These are phyloP conservation scores for Hyposoter didymator DNA, from an alignment of 2,888 invertebrate genomes.

Conservation along the genomic window DNA sequence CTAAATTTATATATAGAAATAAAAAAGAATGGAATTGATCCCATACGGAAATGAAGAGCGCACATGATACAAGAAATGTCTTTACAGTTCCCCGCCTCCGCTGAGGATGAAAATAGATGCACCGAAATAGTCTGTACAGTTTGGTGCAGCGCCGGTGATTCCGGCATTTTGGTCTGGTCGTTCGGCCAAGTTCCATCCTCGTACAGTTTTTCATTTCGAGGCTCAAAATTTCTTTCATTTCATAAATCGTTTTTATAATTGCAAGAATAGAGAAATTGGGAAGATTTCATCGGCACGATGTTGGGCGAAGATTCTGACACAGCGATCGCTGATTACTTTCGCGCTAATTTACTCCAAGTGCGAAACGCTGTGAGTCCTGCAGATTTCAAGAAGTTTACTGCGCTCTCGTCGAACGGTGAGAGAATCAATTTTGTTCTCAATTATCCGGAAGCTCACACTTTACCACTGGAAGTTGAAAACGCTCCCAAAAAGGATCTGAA, in stretches of 20 bases:
- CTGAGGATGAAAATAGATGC: slow-evolving; percentile 67
- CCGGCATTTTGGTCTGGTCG: slow-evolving; percentile 49
- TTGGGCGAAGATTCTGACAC: slow-evolving; percentile 70
- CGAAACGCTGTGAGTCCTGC: slow-evolving; percentile 86
- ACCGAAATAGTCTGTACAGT: slow-evolving; percentile 65
- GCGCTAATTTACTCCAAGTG: slow-evolving; percentile 80
- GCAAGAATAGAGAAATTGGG: background rate
- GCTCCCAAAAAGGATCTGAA: slow-evolving; percentile 86
- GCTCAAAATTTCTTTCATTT: background rate
- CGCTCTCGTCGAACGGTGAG: slow-evolving; percentile 87
- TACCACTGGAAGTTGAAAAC: slow-evolving; percentile 85
- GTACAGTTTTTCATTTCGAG: background rate
- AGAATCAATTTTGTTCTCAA: slow-evolving; percentile 87
- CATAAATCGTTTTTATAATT: background rate
- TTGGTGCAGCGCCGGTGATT: slow-evolving; percentile 52
- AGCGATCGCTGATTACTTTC: slow-evolving; percentile 78
- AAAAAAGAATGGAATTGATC: slow-evolving; percentile 30
- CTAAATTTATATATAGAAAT: background rate
- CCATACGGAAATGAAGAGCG: background rate
- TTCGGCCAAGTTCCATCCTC: slow-evolving; percentile 49
- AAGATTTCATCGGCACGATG: slow-evolving; percentile 21
- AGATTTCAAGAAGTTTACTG: slow-evolving; percentile 88
- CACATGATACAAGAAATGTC: slow-evolving; percentile 34
- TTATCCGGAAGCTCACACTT: slow-evolving; percentile 84
- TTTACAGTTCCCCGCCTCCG: slow-evolving; percentile 47